These are phyloP conservation scores for rabbit (Oryctolagus cuniculus) DNA, from an alignment of 2,113 vertebrate species.

Conservation along the genomic window mOryCun1.1 NC_091435.1:101796501-101797000, in stretches of 20 bases:
- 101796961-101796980: slow-evolving; percentile 42
- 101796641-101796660: neutral
- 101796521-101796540: neutral
- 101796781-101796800: neutral
- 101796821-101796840: neutral
- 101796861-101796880: neutral
- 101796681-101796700: neutral
- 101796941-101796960: neutral
- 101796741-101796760: neutral
- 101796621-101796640: neutral
- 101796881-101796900: neutral
- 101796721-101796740: neutral
- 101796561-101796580: neutral
- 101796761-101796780: neutral
- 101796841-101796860: neutral
- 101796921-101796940: neutral
- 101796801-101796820: neutral
- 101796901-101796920: neutral
- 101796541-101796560: neutral
- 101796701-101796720: neutral
- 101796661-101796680: neutral
- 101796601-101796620: neutral
- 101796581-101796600: neutral
- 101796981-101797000: neutral
- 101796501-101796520: neutral